phyloP scores from a whole-genome alignment of 2,797 vertebrate genomes.

The Podarcis siculus region DNA sequence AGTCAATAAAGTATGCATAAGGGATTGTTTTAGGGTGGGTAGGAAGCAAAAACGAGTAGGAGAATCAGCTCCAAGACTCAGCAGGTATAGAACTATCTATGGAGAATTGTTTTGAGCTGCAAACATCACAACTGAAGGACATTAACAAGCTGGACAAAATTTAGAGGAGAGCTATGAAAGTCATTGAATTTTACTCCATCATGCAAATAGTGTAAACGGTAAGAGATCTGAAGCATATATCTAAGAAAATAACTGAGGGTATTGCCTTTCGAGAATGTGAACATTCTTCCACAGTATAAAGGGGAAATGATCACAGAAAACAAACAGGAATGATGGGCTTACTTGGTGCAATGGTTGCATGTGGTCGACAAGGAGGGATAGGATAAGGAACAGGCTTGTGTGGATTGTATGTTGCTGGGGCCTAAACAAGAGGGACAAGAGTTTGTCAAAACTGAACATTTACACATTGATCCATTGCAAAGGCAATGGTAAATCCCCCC shows the following conservation, averaged over 20 bases:
- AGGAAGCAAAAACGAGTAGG: not conserved
- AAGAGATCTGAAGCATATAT: not conserved
- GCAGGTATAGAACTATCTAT: not conserved
- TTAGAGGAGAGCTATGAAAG: not conserved
- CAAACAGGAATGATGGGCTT: slow-evolving; percentile 67
- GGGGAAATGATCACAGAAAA: slow-evolving; percentile 38
- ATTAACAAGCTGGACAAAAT: not conserved
- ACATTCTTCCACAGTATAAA: not conserved
- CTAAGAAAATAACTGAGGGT: not conserved
- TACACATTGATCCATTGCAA: slow-evolving; percentile 19
- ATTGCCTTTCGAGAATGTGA: not conserved
- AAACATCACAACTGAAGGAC: not conserved
- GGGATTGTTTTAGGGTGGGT: not conserved
- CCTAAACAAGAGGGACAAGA: slow-evolving; percentile 75
- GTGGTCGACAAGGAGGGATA: slow-evolving; percentile 95
- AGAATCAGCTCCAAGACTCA: not conserved
- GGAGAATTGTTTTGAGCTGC: not conserved
- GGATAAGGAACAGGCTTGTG: slow-evolving; percentile 98
- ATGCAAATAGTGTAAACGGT: not conserved
- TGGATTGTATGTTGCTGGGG: slow-evolving; percentile 95
- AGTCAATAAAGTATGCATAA: not conserved
- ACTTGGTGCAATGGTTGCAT: slow-evolving; percentile 98
- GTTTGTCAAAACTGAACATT: slow-evolving; percentile 40
- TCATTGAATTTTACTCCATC: not conserved
- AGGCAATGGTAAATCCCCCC: not conserved